Evolutionary conservation across 2,113 vertebrate genomes (phyloP).

Genomic region (Holacanthus passer): DNA sequence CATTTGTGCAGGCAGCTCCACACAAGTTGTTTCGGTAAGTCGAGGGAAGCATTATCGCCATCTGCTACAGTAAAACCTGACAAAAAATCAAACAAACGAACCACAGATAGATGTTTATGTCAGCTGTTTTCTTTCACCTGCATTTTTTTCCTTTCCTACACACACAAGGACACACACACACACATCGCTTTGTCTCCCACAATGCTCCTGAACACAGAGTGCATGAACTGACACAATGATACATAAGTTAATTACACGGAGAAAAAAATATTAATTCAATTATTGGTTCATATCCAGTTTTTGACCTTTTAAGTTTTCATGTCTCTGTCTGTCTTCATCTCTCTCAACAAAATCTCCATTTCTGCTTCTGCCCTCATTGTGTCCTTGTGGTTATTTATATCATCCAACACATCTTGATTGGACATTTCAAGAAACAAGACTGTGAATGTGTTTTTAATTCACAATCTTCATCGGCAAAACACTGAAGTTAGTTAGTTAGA

Average conservation of each 20-base stretch:
- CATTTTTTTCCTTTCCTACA: not conserved
- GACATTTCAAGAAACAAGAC: not conserved
- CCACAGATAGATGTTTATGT: not conserved
- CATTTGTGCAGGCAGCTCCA: constrained; percentile 6
- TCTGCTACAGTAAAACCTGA: not conserved
- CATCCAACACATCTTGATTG: not conserved
- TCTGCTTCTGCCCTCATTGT: not conserved
- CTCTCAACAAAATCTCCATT: not conserved
- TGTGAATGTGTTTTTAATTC: not conserved
- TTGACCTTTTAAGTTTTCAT: not conserved
- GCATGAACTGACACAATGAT: not conserved
- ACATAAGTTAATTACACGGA: not conserved
- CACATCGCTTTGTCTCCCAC: not conserved
- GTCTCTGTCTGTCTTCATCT: not conserved
- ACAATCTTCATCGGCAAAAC: not conserved
- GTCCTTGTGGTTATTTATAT: not conserved
- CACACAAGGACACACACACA: constrained; percentile 3
- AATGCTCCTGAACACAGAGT: not conserved
- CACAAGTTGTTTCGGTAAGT: not conserved
- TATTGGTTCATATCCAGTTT: not conserved
- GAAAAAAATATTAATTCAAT: not conserved
- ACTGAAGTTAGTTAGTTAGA: not conserved
- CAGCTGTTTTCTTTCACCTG: not conserved
- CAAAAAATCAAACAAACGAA: not conserved
- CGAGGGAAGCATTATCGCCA: not conserved